Evolutionary conservation across 2,113 vertebrate genomes (phyloP), one percentile per base, ranked within the genome.

Genomic region (Coptodon bakossiorum): DNA sequence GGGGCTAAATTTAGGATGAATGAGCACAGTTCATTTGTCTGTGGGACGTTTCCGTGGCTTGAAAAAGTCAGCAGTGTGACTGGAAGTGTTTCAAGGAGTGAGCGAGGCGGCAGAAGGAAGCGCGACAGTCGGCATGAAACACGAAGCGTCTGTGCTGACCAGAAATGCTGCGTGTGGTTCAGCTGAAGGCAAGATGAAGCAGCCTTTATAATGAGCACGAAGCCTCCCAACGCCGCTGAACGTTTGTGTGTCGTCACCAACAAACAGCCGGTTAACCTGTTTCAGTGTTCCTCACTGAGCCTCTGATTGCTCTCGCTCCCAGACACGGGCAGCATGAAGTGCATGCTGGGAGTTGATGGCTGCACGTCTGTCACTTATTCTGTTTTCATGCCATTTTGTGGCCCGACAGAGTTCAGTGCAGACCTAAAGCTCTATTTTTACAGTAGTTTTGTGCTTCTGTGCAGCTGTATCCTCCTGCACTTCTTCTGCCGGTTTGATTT

Each of bases 1-100:
- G 79, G 76, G 61, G 79, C 95, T 93, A 93, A 86, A 94, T 94
- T 93, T 94, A 94, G 90, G 82, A 89, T 87, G 90, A 94, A 91
- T 82, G 85, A 92, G 84, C 38, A 78, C 87, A 89, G 91, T 84
- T 87, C 59, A 93, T 86, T 83, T 10, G 4, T 82, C 87, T 92
- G 73, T 89, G 90, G 85, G 86, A 90, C 45, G 59, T 81, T 90
- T 89, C 45, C 73, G 48, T 36, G 66, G 45, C 40, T 89, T 17
- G 7, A 6, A 68, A 82, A 71, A 80, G 50, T 57, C 6, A 5
- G 9, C 43, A 31, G 29, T 83, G 87, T 85, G 86, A 87, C 83
- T 86, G 83, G 84, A 90, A 29, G 27, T 61, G 91, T 88, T 63
- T 82, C 48, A 27, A 22, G 19, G 57, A 17, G 27, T 24, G n/a